Base-by-base conservation (phyloP, 2,113 vertebrate genomes). In the Shinisaurus crocodilurus region DNA sequence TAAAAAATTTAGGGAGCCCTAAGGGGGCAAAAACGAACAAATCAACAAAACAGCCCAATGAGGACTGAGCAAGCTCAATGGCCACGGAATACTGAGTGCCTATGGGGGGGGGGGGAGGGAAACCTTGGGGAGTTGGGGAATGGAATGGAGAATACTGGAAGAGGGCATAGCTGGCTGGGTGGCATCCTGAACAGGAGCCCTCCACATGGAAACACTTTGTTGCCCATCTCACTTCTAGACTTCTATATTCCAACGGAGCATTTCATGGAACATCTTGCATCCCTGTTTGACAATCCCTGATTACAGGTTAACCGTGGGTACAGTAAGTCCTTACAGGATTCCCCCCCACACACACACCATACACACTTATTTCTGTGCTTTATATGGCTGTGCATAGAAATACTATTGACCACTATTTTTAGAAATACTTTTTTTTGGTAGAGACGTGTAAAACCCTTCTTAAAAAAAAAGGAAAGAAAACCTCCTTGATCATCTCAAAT, bases 221-320 rank as follows among this genome's bases (percentile, higher is more conserved):
- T 70, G 10, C 32, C 0, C 1, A 32, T 70, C 10, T 32, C 32
- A 70, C 69, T 70, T 90, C 69, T 23, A 82, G 79, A 57, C 32
- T 88, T 94, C 80, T 94, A 85, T 94, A 96, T 95, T 94, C 93
- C 90, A 88, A 91, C 79, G 94, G 90, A 94, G 89, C 87, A n/a
- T 92, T 96, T 90, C 86, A 77, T 94, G 92, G 94, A 90, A 94
- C 92, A 93, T 94, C 90, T 96, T 96, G 81, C 87, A 93, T 94
- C 95, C 95, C 91, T 87, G 6, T 95, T 91, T 92, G 92, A 94
- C 89, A 93, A 85, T 3, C 93, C 91, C 93, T 90, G 92, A 43
- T 94, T 96, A 92, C 94, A 96, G 86, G 40, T 48, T 96, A 54
- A 89, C 90, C 94, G 34, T 95, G 88, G 90, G 94, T 96, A 95